Evolutionary conservation across 92 coral and sea anemone species (phyloP), one percentile per base, ranked within the genome.

Genomic region (Epizoanthus illoricatus): DNA sequence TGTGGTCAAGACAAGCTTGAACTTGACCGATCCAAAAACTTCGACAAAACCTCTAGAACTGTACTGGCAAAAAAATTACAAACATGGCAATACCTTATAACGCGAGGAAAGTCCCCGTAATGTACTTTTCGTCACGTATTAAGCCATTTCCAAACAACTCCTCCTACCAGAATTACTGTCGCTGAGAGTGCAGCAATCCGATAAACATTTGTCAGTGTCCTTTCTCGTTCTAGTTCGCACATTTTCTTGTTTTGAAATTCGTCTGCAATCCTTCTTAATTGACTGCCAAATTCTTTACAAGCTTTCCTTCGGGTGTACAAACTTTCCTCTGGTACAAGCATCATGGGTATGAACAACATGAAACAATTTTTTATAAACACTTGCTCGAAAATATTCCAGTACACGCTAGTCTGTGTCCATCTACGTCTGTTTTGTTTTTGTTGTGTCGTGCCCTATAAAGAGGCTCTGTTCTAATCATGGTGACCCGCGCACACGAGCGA

Each of bases 81-180:
- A 59, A 23, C 24, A 10, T 6, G 13, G 24, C 65, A 62, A 58
- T 78, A 78, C 45, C 82, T 78, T 62, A 41, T 78, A 52, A 52
- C 56, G 82, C 60, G 18, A 62, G 82, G 61, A 63, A 40, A 63
- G 57, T 21, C 72, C 72, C 24, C 82, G 64, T 58, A 15, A 78
- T 3, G 24, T 18, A 61, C 16, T 10, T 1, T 3, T 63, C 59
- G 71, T 78, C 82, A 78, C 40, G 82, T 78, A 20, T 43, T 78
- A 10, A 78, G 33, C 82, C 82, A 78, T 62, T 70, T 62, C 82
- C 82, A 78, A 43, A 78, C 57, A 17, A 78, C 28, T 78, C 82
- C 82, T 12, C 82, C 60, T 47, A 78, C 71, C 43, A 78, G 36
- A 19, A 78, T 63, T 13, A 66, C 71, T n/a, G 58, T 70, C 13